phyloP scores from a whole-genome alignment of 2,888 invertebrate genomes.

The Campoplex nolae region DNA sequence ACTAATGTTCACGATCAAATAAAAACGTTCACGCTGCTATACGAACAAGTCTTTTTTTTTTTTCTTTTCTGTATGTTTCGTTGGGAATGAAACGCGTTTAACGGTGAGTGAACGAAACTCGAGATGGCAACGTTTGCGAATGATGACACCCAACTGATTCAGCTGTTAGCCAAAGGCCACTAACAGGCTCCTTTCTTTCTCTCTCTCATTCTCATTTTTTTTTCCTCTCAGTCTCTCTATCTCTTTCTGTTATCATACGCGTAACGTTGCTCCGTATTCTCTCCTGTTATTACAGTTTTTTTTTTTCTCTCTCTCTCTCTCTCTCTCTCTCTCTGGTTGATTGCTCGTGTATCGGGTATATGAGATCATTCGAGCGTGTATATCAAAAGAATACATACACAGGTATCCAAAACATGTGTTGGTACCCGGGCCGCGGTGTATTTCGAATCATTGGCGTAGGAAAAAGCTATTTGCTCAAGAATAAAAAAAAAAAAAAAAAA shows the following conservation, averaged over 20 bases:
- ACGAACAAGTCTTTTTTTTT: slow-evolving; percentile 21
- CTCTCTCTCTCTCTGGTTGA: slow-evolving; percentile 11
- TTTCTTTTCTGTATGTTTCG: slow-evolving; percentile 8
- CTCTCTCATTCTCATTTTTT: slow-evolving; percentile 40
- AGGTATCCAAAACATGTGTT: slow-evolving; percentile 29
- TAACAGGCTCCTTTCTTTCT: slow-evolving; percentile 75
- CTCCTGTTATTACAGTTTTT: slow-evolving; percentile 30
- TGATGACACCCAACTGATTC: slow-evolving; percentile 78
- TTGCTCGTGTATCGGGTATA: slow-evolving; percentile 27
- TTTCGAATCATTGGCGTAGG: slow-evolving; percentile 21
- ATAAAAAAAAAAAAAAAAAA: not conserved
- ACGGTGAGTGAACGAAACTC: slow-evolving; percentile 21
- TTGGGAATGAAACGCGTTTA: slow-evolving; percentile 10
- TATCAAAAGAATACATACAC: slow-evolving; percentile 49
- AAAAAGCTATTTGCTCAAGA: not conserved
- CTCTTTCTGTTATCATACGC: slow-evolving; percentile 25
- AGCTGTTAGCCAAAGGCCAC: slow-evolving; percentile 76
- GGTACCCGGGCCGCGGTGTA: slow-evolving; percentile 15
- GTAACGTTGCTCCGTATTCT: slow-evolving; percentile 16
- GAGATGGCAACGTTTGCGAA: slow-evolving; percentile 69
- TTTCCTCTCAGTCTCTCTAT: slow-evolving; percentile 24
- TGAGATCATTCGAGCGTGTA: slow-evolving; percentile 55
- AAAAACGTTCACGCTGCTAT: not conserved
- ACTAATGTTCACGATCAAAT: not conserved
- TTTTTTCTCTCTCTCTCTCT: slow-evolving; percentile 12